These are phyloP conservation scores for Propithecus coquereli DNA, from an alignment of 2,113 vertebrate genomes.

Conservation along the genomic window DNA sequence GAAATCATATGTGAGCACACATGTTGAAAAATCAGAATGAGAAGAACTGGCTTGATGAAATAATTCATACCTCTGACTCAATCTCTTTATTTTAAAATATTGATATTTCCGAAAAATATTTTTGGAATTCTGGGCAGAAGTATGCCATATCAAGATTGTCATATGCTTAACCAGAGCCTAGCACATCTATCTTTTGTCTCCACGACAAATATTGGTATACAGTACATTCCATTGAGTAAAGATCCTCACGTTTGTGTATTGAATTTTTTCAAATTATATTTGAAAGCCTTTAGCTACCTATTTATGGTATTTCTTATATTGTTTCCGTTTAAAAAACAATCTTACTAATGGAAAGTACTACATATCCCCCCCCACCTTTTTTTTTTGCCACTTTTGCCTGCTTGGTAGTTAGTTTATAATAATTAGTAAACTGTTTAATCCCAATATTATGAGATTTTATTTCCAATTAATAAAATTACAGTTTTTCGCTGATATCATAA, in stretches of 20 bases:
- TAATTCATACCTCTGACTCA: background rate
- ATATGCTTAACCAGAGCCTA: background rate
- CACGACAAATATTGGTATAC: background rate
- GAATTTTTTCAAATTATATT: slow-evolving; percentile 43
- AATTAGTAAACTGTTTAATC: slow-evolving; percentile 58
- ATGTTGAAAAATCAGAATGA: slow-evolving; percentile 33
- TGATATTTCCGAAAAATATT: background rate
- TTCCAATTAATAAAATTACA: slow-evolving; percentile 43
- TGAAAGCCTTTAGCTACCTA: background rate
- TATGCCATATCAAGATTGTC: background rate
- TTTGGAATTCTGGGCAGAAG: slow-evolving; percentile 3
- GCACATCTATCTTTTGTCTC: slow-evolving; percentile 6
- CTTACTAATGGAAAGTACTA: slow-evolving; percentile 70
- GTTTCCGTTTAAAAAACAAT: slow-evolving; percentile 34
- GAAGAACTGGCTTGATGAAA: background rate
- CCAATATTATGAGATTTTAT: slow-evolving; percentile 34
- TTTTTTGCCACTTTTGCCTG: slow-evolving; percentile 75
- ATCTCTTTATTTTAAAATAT: slow-evolving; percentile 19
- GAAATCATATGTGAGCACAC: background rate
- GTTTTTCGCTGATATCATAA: slow-evolving; percentile 37
- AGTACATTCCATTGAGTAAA: slow-evolving; percentile 63
- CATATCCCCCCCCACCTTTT: background rate
- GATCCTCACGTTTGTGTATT: background rate
- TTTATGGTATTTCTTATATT: background rate
- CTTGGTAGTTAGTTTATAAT: slow-evolving; percentile 60